Base-by-base conservation (phyloP, 2,888 invertebrate species). In the Danaus chrysippus region DNA sequence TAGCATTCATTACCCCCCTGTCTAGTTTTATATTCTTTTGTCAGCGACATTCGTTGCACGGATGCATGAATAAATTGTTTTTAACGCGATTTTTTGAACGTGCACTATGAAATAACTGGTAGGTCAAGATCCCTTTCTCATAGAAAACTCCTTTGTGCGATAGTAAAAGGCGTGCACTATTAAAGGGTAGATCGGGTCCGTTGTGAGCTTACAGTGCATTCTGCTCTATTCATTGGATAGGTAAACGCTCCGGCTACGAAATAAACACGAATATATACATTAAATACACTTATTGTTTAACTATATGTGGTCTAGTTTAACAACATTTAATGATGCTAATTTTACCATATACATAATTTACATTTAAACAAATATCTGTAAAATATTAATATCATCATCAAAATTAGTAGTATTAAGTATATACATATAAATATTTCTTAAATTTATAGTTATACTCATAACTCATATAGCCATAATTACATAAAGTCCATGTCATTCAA, bases 121-220 rank as follows among this genome's bases (percentile, higher is more conserved):
- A 90, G 88, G 86, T 90, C 90, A 87, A 87, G 90, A 88, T 88
- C 84, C 88, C 83, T 87, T 91, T 90, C 91, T 91, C 89, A 90
- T 90, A 90, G 89, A 90, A 81, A 77, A 84, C 69, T 78, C 82
- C 73, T 87, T 89, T 88, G 87, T 89, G 78, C 78, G 73, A 83
- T 89, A 87, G 88, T 86, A 83, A 87, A 87, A 86, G 83, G 82
- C 86, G 84, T 85, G 79, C 75, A 78, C 84, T 87, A 87, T 86
- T 82, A 84, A 86, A 86, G 87, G 90, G 90, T 82, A 77, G 81
- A 77, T 82, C 82, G 81, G 79, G 81, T 83, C 77, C 76, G 81
- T 76, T 56, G 65, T 59, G 68, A 58, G 69, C 66, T 70, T 69
- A 67, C 69, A 69, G 70, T 64, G 62, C 67, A 65, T 68, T 61